Evolutionary conservation across 2,113 vertebrate genomes (phyloP).

Genomic region (Psophia crepitans): DNA sequence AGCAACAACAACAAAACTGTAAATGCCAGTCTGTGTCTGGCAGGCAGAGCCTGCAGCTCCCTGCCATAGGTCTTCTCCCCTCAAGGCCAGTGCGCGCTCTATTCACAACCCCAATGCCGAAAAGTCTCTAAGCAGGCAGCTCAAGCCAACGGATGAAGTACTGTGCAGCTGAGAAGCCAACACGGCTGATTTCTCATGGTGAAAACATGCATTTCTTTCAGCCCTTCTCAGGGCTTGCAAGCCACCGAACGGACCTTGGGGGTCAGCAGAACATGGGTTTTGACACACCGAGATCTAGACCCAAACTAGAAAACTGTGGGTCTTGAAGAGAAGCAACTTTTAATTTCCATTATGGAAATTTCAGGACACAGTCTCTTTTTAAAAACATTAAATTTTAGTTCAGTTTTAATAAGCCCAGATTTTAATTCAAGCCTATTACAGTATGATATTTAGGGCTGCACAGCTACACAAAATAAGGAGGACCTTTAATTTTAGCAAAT

Average conservation of each 20-base stretch:
- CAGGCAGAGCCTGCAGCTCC: not conserved
- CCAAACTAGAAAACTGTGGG: not conserved
- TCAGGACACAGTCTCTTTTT: not conserved
- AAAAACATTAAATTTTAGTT: not conserved
- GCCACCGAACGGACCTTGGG: accelerated
- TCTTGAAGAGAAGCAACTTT: not conserved
- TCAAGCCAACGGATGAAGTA: not conserved
- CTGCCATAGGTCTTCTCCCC: not conserved
- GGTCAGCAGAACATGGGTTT: not conserved
- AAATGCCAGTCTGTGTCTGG: not conserved
- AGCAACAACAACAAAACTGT: not conserved
- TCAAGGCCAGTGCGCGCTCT: not conserved
- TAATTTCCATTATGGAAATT: not conserved
- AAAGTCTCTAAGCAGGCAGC: not conserved
- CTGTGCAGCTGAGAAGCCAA: not conserved
- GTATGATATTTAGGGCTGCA: not conserved
- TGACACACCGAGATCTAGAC: not conserved
- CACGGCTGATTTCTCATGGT: not conserved
- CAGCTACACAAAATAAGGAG: not conserved
- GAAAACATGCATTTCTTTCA: not conserved
- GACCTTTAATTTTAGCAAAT: not conserved
- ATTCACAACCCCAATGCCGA: not conserved
- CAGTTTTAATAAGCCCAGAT: not conserved
- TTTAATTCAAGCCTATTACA: not conserved
- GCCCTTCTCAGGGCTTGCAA: not conserved